Percentiles rank a stretch among this genome's conserved stretches.
phyloP scores from a whole-genome alignment of 2,888 invertebrate genomes.

The Xylota segnis region DNA sequence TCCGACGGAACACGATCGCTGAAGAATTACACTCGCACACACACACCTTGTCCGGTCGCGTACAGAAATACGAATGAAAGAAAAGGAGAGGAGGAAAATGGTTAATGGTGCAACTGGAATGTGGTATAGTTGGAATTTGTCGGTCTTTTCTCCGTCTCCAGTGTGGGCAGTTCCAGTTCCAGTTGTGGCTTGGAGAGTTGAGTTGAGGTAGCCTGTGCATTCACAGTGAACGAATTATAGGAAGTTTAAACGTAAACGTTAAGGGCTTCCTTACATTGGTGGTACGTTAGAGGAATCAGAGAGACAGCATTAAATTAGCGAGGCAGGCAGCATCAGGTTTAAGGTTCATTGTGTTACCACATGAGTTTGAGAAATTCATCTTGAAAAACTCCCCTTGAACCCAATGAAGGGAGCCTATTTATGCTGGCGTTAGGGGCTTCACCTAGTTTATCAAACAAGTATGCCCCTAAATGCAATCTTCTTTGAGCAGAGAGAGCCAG shows the following conservation, averaged over 20 bases:
- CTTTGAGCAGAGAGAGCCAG: no score
- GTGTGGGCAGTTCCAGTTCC: slow-evolving; percentile 57
- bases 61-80: slow-evolving; percentile 76
- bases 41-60: slow-evolving; percentile 52
- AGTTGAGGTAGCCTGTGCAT: not conserved
- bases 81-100: slow-evolving; percentile 50
- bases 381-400: no score
- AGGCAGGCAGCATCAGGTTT: no score
- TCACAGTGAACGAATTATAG: slow-evolving; percentile 42
- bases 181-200: slow-evolving; percentile 12
- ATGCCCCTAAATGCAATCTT: no score
- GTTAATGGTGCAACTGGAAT: slow-evolving; percentile 69
- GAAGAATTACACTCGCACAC: slow-evolving; percentile 38
- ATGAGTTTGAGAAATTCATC: no score
- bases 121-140: slow-evolving; percentile 30
- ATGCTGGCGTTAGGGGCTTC: no score
- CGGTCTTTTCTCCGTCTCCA: slow-evolving; percentile 43
- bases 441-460: no score
- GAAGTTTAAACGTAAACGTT: not conserved
- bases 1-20: slow-evolving; percentile 54
- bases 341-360: no score
- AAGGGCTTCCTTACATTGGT: not conserved
- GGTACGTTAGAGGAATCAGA: no score
- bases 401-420: no score
- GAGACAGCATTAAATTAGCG: no score